Evolutionary conservation across 2,113 vertebrate species (phyloP).

Genomic region (Bettongia penicillata): DNA sequence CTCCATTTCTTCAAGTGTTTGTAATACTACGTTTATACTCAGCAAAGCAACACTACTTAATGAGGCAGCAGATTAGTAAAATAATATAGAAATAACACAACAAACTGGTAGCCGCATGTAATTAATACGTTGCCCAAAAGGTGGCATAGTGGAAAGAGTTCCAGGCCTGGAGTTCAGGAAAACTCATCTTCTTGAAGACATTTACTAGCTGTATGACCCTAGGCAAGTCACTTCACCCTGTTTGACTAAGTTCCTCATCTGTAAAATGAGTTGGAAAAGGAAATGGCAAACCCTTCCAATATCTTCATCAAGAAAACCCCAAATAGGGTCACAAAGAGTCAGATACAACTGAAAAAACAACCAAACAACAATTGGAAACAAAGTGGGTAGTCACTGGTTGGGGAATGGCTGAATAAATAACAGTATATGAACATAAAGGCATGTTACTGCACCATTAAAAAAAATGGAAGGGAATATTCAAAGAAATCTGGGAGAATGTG

Average conservation of each 20-base stretch:
- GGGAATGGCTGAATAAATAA: not conserved
- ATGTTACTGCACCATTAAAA: not conserved
- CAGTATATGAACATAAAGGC: not conserved
- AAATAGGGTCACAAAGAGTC: not conserved
- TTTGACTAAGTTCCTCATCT: not conserved
- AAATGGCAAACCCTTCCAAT: too few relatives aligned
- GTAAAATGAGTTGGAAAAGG: too few relatives aligned
- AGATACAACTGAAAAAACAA: too few relatives aligned
- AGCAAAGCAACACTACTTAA: too few relatives aligned
- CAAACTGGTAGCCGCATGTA: not conserved
- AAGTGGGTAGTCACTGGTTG: not conserved
- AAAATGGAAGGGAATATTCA: not conserved
- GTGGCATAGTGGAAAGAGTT: not conserved
- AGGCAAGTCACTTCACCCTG: not conserved
- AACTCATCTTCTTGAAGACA: not conserved
- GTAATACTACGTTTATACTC: too few relatives aligned
- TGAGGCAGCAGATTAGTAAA: too few relatives aligned
- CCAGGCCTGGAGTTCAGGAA: not conserved
- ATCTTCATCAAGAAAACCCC: too few relatives aligned
- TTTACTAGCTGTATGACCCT: not conserved
- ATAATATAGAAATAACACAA: not conserved
- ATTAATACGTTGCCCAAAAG: not conserved
- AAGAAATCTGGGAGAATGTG: not conserved
- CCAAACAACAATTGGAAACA: not conserved
- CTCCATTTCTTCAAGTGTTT: too few relatives aligned